These are phyloP conservation scores for Limnodromus scolopaceus DNA, from an alignment of 2,797 vertebrate species.

Conservation along the genomic window DNA sequence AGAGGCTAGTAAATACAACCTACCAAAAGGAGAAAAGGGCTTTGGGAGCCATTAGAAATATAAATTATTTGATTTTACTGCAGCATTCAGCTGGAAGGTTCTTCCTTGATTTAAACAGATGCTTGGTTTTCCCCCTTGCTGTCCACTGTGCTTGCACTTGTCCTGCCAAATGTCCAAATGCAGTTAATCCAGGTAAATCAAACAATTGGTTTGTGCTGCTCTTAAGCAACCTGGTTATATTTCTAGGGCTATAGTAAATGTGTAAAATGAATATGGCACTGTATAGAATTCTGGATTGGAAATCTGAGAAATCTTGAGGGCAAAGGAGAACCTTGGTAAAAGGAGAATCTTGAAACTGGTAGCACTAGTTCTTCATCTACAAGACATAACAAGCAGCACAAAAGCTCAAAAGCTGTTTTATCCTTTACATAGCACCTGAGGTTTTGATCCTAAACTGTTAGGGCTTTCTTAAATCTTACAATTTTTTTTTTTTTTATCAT, in stretches of 20 bases:
- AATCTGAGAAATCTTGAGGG: neutral
- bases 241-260: neutral
- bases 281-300: neutral
- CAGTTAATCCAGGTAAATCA: constrained; percentile 38
- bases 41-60: constrained; percentile 17
- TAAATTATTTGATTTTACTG: constrained; percentile 39
- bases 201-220: neutral
- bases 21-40: constrained; percentile 1
- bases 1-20: constrained; percentile 20
- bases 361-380: neutral
- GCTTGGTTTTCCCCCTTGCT: neutral
- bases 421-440: neutral
- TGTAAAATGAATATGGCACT: neutral
- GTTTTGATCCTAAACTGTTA: neutral
- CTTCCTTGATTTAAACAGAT: constrained; percentile 44
- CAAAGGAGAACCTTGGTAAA: neutral
- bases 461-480: neutral
- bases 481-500: neutral
- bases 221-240: neutral
- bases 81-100: neutral
- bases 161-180: neutral
- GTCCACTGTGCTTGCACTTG: neutral
- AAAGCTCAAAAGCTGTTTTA: neutral
- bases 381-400: neutral
- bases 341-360: neutral